Percentiles rank a stretch among this genome's conserved stretches.
phyloP scores from a whole-genome alignment of 2,113 vertebrate genomes.

The Smithornis capensis region DNA sequence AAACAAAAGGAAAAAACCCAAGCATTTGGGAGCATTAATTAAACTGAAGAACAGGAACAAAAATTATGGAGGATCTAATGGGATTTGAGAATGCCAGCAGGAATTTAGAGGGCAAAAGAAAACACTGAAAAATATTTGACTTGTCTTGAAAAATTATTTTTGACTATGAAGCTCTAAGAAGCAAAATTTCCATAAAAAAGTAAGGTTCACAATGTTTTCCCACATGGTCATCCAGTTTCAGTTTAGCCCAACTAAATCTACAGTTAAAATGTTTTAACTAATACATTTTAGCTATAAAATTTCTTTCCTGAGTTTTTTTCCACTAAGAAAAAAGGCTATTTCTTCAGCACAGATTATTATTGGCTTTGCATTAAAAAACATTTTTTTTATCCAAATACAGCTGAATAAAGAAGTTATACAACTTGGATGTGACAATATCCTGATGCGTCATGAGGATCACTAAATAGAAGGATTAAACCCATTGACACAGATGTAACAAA shows the following conservation, averaged over 20 bases:
- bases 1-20: neutral
- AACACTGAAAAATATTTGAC: neutral
- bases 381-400: neutral
- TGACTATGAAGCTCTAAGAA: neutral
- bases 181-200: neutral
- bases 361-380: neutral
- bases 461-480: neutral
- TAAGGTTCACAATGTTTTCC: neutral
- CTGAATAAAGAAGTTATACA: neutral
- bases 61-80: neutral
- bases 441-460: neutral
- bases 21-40: neutral
- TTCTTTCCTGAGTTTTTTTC: neutral
- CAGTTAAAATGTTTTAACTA: neutral
- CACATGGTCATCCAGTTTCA: neutral
- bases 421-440: neutral
- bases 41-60: neutral
- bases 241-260: neutral
- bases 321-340: neutral
- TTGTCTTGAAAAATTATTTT: neutral
- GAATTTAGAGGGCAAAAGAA: neutral
- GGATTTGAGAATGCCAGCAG: neutral
- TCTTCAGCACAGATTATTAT: neutral
- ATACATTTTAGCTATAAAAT: neutral
- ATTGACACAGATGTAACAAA: neutral